These are phyloP conservation scores for Zoanthus gigantus DNA, from an alignment of 92 coral and sea anemone species.

Conservation along the genomic window DNA sequence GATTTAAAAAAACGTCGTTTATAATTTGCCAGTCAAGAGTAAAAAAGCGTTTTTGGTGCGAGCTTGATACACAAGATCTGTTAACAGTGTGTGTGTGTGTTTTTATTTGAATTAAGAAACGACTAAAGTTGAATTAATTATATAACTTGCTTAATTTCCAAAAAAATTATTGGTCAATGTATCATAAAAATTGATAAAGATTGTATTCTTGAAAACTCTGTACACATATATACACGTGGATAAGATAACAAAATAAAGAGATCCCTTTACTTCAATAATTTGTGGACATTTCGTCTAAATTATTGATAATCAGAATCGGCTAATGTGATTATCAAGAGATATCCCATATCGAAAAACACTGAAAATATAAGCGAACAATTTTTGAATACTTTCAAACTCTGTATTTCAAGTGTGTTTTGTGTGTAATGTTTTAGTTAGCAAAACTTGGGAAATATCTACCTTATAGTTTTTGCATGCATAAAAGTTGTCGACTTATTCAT, in stretches of 20 bases:
- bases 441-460: conserved; percentile 21
- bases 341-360: neutral
- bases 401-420: conserved; percentile 10
- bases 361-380: neutral
- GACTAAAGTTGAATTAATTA: neutral
- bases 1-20: neutral
- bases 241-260: conserved; percentile 6
- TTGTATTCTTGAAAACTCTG: neutral
- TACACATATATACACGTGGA: neutral
- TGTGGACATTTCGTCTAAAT: conserved; percentile 25
- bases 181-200: conserved; percentile 6
- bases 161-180: neutral
- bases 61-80: neutral
- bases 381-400: neutral
- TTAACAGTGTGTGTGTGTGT: neutral
- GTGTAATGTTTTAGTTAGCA: neutral
- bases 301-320: conserved; percentile 22
- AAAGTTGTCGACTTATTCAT: conserved; percentile 10
- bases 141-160: neutral
- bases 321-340: neutral
- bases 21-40: neutral
- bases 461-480: neutral
- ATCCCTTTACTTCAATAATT: neutral
- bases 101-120: neutral
- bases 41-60: neutral